A percentile compares a stretch with the other conserved stretches of the same genome.
phyloP scores from a whole-genome alignment of 2,113 vertebrate species.

The Onychostruthus taczanowskii region DNA sequence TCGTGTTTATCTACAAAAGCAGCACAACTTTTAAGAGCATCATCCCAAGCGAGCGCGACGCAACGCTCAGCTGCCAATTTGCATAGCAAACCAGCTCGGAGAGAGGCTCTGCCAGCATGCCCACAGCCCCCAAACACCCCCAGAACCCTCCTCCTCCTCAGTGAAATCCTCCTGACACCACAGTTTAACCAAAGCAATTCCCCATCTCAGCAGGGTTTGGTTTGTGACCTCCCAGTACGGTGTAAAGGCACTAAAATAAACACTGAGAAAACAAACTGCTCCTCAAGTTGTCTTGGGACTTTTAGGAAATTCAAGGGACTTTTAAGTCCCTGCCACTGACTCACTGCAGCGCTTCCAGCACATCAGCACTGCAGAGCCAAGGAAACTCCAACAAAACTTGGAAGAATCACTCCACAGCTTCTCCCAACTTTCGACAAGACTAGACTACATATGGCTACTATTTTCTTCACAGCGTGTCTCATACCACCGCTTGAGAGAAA shows the following conservation, averaged over 20 bases:
- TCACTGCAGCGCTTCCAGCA: not conserved
- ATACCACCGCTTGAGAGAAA: not conserved
- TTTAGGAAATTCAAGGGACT: not conserved
- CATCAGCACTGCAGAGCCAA: not conserved
- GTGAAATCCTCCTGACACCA: not conserved
- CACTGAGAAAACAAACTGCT: not conserved
- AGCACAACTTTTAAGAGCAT: conserved; percentile 62
- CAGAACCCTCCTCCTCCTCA: not conserved
- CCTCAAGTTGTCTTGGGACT: not conserved
- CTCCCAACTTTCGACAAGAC: not conserved
- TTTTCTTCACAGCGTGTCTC: not conserved
- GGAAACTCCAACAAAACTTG: not conserved
- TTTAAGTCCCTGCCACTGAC: not conserved
- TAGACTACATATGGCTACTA: not conserved
- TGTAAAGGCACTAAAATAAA: not conserved
- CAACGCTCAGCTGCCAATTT: conserved; percentile 4
- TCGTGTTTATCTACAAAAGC: conserved; percentile 70
- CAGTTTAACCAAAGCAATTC: not conserved
- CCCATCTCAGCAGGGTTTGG: accelerated
- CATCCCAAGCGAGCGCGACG: conserved; percentile 32
- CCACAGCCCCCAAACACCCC: not conserved
- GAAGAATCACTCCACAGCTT: not conserved
- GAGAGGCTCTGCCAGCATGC: not conserved
- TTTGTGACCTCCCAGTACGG: accelerated
- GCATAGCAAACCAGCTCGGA: conserved; percentile 33